Conservation (phyloP, 2,113 vertebrate species). For the Centropristis striata region DNA sequence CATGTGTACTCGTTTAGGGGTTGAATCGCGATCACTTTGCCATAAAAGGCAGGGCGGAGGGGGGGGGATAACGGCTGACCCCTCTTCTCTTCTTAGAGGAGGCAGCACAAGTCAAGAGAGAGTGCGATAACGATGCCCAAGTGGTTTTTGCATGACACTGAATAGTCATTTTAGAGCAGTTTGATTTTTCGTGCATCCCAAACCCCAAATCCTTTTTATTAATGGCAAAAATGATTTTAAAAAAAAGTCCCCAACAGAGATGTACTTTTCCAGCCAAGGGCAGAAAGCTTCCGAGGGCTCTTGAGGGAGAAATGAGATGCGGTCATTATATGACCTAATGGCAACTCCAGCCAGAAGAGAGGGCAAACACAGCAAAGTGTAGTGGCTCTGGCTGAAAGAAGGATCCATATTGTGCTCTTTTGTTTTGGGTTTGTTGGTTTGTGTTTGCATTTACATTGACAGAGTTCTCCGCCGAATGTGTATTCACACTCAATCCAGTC, state of each 20-base stretch:
- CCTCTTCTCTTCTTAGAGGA: conserved; percentile 70
- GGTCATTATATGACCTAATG: conserved; percentile 76
- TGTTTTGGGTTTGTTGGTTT: conserved; percentile 74
- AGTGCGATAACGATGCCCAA: conserved; percentile 60
- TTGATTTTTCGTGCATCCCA: neutral
- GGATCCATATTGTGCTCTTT: conserved; percentile 81
- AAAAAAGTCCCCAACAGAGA: conserved; percentile 17
- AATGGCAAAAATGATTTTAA: neutral
- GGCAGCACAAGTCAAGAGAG: conserved; percentile 82
- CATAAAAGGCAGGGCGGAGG: conserved; percentile 62
- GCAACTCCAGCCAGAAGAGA: conserved; percentile 70
- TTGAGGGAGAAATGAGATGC: conserved; percentile 75
- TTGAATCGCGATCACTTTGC: conserved; percentile 65
- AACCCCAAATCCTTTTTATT: neutral
- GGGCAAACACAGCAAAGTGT: conserved; percentile 76
- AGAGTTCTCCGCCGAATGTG: conserved; percentile 58
- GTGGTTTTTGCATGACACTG: conserved; percentile 1
- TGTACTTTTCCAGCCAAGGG: conserved; percentile 66
- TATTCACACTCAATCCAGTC: conserved; percentile 69
- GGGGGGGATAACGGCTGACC: conserved; percentile 74
- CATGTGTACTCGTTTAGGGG: conserved; percentile 80
- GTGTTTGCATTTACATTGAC: conserved; percentile 80
- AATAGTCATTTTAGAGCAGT: conserved; percentile 12
- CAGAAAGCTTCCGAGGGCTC: conserved; percentile 68
- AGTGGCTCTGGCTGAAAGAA: conserved; percentile 60